Evolutionary conservation across 2,113 vertebrate genomes (phyloP), one percentile per base, ranked within the genome.

Genomic region (Dicerorhinus sumatrensis): DNA sequence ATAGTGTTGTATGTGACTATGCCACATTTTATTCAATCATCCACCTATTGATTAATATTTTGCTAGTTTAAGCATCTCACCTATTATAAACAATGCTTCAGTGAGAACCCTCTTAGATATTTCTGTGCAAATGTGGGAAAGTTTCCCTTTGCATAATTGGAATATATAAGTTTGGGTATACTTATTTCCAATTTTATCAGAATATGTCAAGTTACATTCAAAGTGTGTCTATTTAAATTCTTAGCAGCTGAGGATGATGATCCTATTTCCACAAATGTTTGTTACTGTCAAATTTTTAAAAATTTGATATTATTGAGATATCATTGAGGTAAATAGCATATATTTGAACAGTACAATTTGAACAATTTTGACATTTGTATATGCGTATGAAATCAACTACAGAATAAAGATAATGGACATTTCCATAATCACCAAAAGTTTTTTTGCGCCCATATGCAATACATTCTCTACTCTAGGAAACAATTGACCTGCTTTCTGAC

Each of bases 201-300:
- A 42, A 48, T 75, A 67, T 81, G 46, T 83, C 31, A 80, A 51
- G 23, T 94, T 67, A 80, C 9, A 73, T 92, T 96, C 42, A 91
- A 84, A 89, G 36, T 69, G 25, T 76, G 25, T 33, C 63, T 83
- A 33, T 69, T 95, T 95, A 95, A 93, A 93, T 91, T 88, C 60
- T 58, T 8, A 60, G 36, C 31, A 91, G 65, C 20, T n/a, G 13
- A 81, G 8, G 16, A 87, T 63, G 31, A 75, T 69, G 51, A 84
- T 65, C n/a, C 6, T 70, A 27, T 93, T 95, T 90, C 21, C 70
- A 14, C 9, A 95, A 90, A 76, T 58, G 36, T 91, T 93, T 70
- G 54, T 76, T 58, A 48, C 51, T 48, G 14, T 82, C 69, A 93
- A 14, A 65, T 75, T 85, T 80, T 94, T 70, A n/a, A 46, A 75